Evolutionary conservation across 2,888 invertebrate species (phyloP), one percentile per base, ranked within the genome.

Genomic region (Ferdinandea cuprea): DNA sequence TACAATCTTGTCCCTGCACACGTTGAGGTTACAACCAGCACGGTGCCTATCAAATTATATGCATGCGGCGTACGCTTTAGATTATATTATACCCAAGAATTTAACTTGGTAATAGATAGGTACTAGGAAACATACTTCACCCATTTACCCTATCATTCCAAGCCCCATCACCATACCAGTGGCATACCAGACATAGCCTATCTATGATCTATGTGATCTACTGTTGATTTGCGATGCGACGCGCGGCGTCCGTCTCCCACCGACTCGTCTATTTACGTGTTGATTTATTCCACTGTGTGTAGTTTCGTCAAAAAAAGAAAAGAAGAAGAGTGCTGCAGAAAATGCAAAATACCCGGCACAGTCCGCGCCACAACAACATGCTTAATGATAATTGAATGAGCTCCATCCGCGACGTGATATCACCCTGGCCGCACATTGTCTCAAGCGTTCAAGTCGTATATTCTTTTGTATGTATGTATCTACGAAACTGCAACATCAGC

Each of bases 311-410:
- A 25, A 48, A 30, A 21, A 50, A 21, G 37, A 56, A 48, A 28
- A 19, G 17, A 5, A 2, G 42, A 15, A n/a, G n/a, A n/a, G n/a
- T 15, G 42, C 17, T 5, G 21, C 4, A 19, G 21, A 54, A 46
- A 63, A 40, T 40, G 44, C 28, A 54, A 68, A 80, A 54, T 68
- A 68, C 61, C 54, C 73, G 19, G 44, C 15, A 40, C 32, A 37
- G 46, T 32, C 37, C 13, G 59, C n/a, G 19, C 52, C 46, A 42
- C 68, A 65, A 30, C 52, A 77, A 46, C 54, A 73, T 73, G 72
- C 68, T 54, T 77, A 71, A 71, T 48, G 58, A 68, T 83, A 78
- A 83, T 78, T 78, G 83, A 83, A 83, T 73, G 83, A 78, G 83
- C 83, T 78, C 52, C 83, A 78, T 83, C 83, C 83, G 72, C 48